Percentiles rank a stretch among this genome's conserved stretches.
phyloP scores from a whole-genome alignment of 2,113 vertebrate species.

The Brachypodius melanocephalos region DNA sequence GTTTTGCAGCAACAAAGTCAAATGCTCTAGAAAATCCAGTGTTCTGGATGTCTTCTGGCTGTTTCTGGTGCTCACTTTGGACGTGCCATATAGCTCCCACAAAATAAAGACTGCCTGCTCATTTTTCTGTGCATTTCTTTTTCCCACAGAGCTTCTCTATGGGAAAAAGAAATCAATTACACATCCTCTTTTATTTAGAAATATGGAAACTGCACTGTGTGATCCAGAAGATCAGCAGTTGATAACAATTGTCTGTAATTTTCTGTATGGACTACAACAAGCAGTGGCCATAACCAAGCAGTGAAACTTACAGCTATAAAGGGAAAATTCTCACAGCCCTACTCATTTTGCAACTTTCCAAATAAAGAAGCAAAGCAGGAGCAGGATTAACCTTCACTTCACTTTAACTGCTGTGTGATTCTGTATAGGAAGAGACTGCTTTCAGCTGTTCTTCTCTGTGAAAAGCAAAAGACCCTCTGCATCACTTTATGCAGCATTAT shows the following conservation, averaged over 20 bases:
- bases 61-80: background rate
- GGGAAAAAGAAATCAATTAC: background rate
- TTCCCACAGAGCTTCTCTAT: background rate
- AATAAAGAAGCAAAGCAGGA: background rate
- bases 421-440: background rate
- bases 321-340: background rate
- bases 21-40: background rate
- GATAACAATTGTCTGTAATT: background rate
- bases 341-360: background rate
- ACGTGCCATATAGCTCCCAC: background rate
- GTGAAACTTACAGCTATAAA: background rate
- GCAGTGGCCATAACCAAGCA: background rate
- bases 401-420: background rate
- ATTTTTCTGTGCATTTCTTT: background rate
- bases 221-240: background rate
- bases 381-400: background rate
- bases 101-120: background rate
- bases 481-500: background rate
- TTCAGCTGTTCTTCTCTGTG: background rate
- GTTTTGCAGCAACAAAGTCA: background rate
- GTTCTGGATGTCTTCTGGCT: background rate
- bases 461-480: background rate
- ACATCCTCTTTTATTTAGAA: background rate
- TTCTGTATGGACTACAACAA: background rate
- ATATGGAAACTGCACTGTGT: background rate